Conservation (phyloP, 2,888 invertebrate genomes). For the Acleris emargana region DNA sequence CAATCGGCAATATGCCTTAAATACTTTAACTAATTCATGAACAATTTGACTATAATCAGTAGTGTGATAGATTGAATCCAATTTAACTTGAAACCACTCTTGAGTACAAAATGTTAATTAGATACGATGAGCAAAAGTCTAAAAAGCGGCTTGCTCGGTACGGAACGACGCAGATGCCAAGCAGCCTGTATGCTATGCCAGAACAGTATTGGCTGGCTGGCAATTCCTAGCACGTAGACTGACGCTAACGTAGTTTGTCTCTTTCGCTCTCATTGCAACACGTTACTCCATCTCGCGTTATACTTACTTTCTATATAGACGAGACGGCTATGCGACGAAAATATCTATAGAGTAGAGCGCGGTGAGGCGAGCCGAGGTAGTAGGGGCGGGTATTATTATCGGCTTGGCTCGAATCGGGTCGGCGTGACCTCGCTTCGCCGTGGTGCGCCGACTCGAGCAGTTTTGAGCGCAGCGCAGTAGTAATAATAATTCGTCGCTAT, state of each 20-base stretch:
- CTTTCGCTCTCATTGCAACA: conserved; percentile 47
- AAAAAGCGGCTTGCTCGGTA: conserved; percentile 32
- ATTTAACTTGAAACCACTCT: conserved; percentile 12
- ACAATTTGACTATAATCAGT: conserved; percentile 53
- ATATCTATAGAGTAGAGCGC: conserved; percentile 24
- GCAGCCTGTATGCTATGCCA: conserved; percentile 31
- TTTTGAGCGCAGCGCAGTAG: conserved; percentile 42
- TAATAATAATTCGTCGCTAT: conserved; percentile 50
- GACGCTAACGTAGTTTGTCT: conserved; percentile 50
- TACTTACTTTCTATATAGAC: conserved; percentile 46
- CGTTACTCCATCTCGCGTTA: conserved; percentile 41
- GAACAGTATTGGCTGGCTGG: conserved; percentile 52
- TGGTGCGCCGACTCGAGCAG: conserved; percentile 33
- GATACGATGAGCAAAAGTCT: conserved; percentile 21
- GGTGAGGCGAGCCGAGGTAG: conserved; percentile 43
- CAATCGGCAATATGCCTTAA: conserved; percentile 26
- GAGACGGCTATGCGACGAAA: conserved; percentile 42
- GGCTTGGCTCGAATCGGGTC: conserved; percentile 49
- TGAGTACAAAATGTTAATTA: background rate
- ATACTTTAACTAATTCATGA: conserved; percentile 54
- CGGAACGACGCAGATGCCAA: conserved; percentile 34
- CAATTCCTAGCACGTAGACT: conserved; percentile 60
- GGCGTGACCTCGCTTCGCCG: conserved; percentile 38
- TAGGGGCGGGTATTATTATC: conserved; percentile 52
- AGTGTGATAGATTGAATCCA: conserved; percentile 40